Evolutionary conservation across 2,797 vertebrate species (phyloP), one percentile per base, ranked within the genome.

Genomic region (Zalophus californianus): DNA sequence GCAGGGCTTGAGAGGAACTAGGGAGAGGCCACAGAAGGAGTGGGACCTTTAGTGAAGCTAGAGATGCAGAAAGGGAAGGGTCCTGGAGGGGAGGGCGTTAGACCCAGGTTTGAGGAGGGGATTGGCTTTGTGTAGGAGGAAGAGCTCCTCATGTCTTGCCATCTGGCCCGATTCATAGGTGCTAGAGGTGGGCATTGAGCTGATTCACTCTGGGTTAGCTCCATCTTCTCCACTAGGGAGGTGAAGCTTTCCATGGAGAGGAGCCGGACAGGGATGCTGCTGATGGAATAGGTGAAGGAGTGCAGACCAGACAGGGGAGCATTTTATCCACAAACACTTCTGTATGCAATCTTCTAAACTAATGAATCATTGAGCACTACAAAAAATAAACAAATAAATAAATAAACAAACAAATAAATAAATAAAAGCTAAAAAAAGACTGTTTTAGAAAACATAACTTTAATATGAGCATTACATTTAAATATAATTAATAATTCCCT

Each of bases 401-500:
- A 60, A 60, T 9, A 58, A 23, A 58, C 21, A 62, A 62, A n/a
- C n/a, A n/a, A n/a, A n/a, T n/a, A n/a, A n/a, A n/a, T 62, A 64
- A 56, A 56, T 56, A 21, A 56, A 56, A 56, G 54, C 62, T 64
- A 32, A 32, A 56, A 64, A 64, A 15, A 64, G 27, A 64, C 13
- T 32, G 29, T 32, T 64, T 64, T 64, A 64, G 29, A 32, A 32
- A 64, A 64, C 29, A 15, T 64, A 32, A 64, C 62, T 64, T 29
- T 64, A 62, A 56, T 29, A 62, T 0, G 4, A 72, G 77, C 66
- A 83, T 64, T 79, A 79, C 2, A 56, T 85, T 72, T 93, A 44
- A 94, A 95, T 72, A 93, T 85, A 72, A 90, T 64, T 58, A 52
- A 50, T 66, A 90, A 94, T 84, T 66, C n/a, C 29, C 80, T 90